Evolutionary conservation across 2,113 vertebrate genomes (phyloP), one percentile per base, ranked within the genome.

Genomic region (Suricata suricatta): DNA sequence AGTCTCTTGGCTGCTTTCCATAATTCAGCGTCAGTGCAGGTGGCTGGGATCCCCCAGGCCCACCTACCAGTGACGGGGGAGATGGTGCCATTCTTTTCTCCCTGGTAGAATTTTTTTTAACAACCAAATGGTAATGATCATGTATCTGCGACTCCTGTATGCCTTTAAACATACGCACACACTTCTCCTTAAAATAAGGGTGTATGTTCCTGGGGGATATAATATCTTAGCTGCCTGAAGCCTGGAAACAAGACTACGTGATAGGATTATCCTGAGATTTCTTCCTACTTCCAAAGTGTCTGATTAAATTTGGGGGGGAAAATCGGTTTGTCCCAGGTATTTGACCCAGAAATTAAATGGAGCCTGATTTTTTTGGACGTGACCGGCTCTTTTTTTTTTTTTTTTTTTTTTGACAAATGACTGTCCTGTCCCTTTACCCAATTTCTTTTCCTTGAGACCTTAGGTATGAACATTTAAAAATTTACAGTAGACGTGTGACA

Each of bases 1-100:
- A 72, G 63, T 29, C 38, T 81, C 80, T 80, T 52, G 89, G 96
- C 88, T 27, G 84, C 90, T 90, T 80, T 71, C 81, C 94, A 8
- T 23, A 23, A 71, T 0, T 60, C 54, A 54, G 85, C 57, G 29
- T 94, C 93, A 57, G 35, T 27, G 88, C 33, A 90, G 85, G 88
- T 85, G 95, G 82, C 87, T 10, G 72, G 83, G 54, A 90, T 88
- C 7, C 57, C 76, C 74, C 54, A 29, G 96, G 66, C 89, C 79
- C 66, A 90, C 96, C 60, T 91, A 86, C 63, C 47, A n/a, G 23
- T 54, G 60, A 83, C 27, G n/a, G 68, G 54, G 35, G 41, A 95
- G 52, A 81, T 50, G 4, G 17, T 71, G 21, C 89, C 52, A 7
- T 57, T 57, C 41, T n/a, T n/a, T 72, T 57, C 35, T 38, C 38